Conservation (phyloP, 2,113 vertebrate genomes). For the Dolichotis patagonum region DNA sequence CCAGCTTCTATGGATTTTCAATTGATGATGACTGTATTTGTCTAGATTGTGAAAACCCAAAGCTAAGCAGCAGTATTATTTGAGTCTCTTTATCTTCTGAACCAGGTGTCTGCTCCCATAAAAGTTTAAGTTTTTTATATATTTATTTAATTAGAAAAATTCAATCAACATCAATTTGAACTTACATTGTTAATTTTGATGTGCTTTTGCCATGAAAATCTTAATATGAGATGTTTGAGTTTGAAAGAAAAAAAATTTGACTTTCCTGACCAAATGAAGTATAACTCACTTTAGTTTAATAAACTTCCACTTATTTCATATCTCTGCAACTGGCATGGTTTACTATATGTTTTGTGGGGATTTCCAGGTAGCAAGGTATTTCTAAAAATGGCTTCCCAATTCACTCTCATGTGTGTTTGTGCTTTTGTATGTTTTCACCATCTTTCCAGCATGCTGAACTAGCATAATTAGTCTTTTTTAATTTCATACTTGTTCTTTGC, state of each 20-base stretch:
- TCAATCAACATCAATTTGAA: neutral
- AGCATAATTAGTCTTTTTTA: too few relatives aligned
- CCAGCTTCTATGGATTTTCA: neutral
- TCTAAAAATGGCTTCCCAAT: neutral
- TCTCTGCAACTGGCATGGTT: neutral
- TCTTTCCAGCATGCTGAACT: too few relatives aligned
- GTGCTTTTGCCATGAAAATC: neutral
- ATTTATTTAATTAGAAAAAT: neutral
- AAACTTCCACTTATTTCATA: neutral
- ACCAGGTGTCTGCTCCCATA: neutral
- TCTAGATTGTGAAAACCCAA: neutral
- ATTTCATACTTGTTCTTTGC: too few relatives aligned
- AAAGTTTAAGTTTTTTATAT: neutral
- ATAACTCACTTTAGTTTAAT: neutral
- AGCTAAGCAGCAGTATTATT: neutral
- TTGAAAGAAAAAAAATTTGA: neutral
- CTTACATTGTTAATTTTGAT: neutral
- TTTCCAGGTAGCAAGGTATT: neutral
- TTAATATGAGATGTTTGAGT: neutral
- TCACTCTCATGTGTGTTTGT: neutral
- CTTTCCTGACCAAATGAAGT: neutral
- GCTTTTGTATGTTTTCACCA: too few relatives aligned
- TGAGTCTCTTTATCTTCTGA: neutral
- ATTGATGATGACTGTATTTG: neutral
- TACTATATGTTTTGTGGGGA: neutral